phyloP scores from a whole-genome alignment of 2,113 vertebrate genomes.

The Mobula hypostoma region DNA sequence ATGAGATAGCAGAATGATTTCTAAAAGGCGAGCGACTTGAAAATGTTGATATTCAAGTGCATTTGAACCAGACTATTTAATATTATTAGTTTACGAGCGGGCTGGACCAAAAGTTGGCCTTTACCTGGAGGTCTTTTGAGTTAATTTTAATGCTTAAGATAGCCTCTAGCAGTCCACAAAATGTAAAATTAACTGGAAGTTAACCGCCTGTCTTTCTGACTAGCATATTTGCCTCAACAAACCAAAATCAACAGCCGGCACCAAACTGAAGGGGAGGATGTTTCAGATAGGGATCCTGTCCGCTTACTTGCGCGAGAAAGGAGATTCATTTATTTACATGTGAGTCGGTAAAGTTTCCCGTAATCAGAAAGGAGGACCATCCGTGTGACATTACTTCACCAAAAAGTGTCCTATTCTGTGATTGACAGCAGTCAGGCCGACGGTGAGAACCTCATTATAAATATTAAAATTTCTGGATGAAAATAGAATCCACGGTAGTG shows the following conservation, averaged over 20 bases:
- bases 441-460: background rate
- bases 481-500: background rate
- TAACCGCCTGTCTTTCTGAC: background rate
- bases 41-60: too few species aligned
- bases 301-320: background rate
- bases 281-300: background rate
- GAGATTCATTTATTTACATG: background rate
- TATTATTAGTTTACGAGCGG: background rate
- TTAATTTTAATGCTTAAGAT: background rate
- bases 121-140: background rate
- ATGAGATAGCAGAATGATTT: too few species aligned
- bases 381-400: background rate
- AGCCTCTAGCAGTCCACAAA: background rate
- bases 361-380: background rate
- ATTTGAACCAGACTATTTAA: background rate
- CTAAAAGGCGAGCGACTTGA: too few species aligned
- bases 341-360: background rate
- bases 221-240: too few species aligned
- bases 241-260: background rate
- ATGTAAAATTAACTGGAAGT: background rate
- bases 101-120: background rate
- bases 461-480: background rate
- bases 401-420: background rate
- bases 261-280: background rate
- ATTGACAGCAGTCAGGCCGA: background rate